Evolutionary conservation across 2,113 vertebrate species (phyloP).

Genomic region (Tetrax tetrax): DNA sequence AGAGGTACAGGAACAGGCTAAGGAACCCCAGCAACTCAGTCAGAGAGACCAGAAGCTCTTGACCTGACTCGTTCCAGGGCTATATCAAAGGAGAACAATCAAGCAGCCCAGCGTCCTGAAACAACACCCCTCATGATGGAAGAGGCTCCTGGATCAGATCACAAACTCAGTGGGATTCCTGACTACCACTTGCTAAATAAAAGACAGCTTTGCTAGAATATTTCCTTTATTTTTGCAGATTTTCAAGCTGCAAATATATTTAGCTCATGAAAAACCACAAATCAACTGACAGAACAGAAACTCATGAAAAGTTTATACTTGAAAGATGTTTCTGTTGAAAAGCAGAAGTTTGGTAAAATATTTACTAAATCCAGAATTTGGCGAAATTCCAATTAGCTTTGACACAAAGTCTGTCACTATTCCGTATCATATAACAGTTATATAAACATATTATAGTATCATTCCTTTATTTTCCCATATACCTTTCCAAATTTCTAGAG

Average conservation of each 20-base stretch:
- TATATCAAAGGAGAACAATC: neutral
- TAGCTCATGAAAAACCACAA: neutral
- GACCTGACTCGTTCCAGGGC: neutral
- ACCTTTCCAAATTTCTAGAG: neutral
- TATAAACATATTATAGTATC: neutral
- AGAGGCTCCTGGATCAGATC: neutral
- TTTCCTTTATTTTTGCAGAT: neutral
- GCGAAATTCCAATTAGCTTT: neutral
- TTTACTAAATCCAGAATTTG: neutral
- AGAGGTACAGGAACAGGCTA: neutral
- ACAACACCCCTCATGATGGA: accelerated
- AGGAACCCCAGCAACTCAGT: neutral
- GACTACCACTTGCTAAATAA: neutral
- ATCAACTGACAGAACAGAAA: neutral
- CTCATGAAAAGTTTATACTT: neutral
- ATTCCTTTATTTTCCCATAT: neutral
- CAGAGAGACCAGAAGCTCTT: neutral
- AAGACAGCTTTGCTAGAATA: neutral
- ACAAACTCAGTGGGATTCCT: neutral
- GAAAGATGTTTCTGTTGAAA: neutral
- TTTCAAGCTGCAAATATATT: neutral
- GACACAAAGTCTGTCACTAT: neutral
- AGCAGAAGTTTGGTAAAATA: neutral
- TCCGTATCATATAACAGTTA: neutral
- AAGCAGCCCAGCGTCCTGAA: accelerated